Percentiles rank a stretch among this genome's conserved stretches.
Evolutionary conservation across 2,888 invertebrate genomes (phyloP).

Genomic region (Bruchidius siliquastri): DNA sequence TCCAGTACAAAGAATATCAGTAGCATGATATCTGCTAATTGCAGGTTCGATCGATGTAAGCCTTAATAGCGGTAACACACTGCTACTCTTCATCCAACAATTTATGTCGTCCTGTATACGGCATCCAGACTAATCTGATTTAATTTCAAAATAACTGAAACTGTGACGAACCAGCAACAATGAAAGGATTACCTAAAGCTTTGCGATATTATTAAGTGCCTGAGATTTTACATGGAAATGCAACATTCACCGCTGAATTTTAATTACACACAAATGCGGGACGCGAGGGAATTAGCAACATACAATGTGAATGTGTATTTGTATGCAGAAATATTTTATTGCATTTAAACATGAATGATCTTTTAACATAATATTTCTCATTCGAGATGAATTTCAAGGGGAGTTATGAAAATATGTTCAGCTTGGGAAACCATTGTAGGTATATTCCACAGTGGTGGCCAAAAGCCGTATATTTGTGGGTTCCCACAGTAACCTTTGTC

Average conservation of each 20-base stretch:
- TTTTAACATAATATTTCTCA: neutral
- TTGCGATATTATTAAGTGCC: neutral
- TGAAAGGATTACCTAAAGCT: neutral
- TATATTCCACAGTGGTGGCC: too few species aligned
- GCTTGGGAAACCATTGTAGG: too few species aligned
- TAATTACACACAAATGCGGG: neutral
- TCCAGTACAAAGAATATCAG: too few species aligned
- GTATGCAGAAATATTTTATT: neutral
- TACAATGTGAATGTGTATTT: neutral
- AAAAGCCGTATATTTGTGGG: too few species aligned
- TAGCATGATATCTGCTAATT: too few species aligned
- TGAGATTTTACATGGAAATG: neutral
- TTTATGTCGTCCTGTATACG: neutral
- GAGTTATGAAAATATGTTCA: too few species aligned
- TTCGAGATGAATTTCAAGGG: too few species aligned
- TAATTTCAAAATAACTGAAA: neutral
- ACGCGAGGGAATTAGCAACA: neutral
- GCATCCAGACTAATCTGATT: neutral
- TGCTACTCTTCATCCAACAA: neutral
- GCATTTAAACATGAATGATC: neutral
- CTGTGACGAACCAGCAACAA: neutral
- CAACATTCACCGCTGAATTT: neutral
- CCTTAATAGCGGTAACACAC: too few species aligned
- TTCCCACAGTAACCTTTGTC: too few species aligned
- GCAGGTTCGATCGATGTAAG: too few species aligned